Percentiles rank a stretch among this genome's conserved stretches.
Conservation (phyloP, 2,113 vertebrate genomes). For the Polypterus bichir region DNA sequence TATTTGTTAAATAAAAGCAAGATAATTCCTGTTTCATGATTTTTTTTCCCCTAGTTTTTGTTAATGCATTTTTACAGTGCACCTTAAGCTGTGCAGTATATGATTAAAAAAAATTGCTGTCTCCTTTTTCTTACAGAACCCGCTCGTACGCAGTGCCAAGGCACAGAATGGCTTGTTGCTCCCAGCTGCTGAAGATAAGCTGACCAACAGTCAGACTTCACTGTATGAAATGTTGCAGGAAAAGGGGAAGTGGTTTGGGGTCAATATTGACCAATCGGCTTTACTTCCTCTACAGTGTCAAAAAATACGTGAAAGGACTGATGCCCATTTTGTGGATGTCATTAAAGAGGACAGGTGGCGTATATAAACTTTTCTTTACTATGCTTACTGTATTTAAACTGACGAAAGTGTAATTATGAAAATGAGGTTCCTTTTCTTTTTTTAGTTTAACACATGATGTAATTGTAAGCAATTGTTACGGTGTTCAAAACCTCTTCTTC, state of each 20-base stretch:
- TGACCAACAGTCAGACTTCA: conserved; percentile 84
- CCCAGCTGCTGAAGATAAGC: conserved; percentile 66
- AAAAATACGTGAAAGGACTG: conserved; percentile 87
- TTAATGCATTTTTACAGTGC: no score
- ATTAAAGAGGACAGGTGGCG: conserved; percentile 92
- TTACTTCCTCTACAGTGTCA: conserved; percentile 82
- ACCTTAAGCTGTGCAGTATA: background rate
- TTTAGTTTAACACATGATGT: background rate
- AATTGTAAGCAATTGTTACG: no score
- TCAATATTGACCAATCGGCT: conserved; percentile 75
- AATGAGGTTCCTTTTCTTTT: background rate
- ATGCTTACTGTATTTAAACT: background rate
- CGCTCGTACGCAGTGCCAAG: conserved; percentile 56
- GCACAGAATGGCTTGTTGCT: conserved; percentile 79
- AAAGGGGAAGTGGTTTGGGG: conserved; percentile 60
- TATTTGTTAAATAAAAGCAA: no score
- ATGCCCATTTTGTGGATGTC: conserved; percentile 93
- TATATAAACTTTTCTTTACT: conserved; percentile 19
- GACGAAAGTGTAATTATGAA: background rate
- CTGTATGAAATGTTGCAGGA: conserved; percentile 89
- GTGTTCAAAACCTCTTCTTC: background rate
- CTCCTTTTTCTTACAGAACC: conserved; percentile 30
- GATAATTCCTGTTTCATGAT: no score
- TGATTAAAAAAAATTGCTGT: background rate
- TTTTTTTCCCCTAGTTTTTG: no score